A percentile compares a stretch with the other conserved stretches of the same genome.
Evolutionary conservation across 1,140 invertebrate species (phyloP).

Genomic region (Mactra quadrangularis): DNA sequence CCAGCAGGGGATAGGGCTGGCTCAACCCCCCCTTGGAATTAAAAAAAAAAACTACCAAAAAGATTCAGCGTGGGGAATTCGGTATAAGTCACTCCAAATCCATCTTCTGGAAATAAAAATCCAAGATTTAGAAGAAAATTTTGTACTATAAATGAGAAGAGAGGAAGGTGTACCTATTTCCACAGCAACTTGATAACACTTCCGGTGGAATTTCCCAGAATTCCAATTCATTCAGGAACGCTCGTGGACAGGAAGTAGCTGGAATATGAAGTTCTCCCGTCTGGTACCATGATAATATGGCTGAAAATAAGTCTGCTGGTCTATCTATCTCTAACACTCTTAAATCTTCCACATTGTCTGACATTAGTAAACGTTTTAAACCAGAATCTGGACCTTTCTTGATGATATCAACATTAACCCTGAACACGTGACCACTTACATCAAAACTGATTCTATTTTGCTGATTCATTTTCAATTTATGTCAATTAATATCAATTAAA

Average conservation of each 20-base stretch:
- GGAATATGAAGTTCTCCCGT: conserved; percentile 75
- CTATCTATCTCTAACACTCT: conserved; percentile 33
- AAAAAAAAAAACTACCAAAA: too few species aligned
- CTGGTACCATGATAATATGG: conserved; percentile 69
- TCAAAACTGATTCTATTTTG: background rate
- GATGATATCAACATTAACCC: background rate
- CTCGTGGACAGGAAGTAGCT: conserved; percentile 63
- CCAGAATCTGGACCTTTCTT: conserved; percentile 5
- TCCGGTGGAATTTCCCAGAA: conserved; percentile 73
- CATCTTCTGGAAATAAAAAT: too few species aligned
- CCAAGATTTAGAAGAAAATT: too few species aligned
- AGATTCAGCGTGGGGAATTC: too few species aligned
- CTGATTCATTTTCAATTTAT: too few species aligned
- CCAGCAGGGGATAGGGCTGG: too few species aligned
- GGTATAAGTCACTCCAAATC: too few species aligned
- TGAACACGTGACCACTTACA: background rate
- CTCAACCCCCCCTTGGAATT: too few species aligned
- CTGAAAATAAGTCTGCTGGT: conserved; percentile 60
- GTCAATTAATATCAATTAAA: too few species aligned
- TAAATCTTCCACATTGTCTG: background rate
- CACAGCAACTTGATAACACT: conserved; percentile 72
- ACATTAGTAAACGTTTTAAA: background rate
- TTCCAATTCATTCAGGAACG: conserved; percentile 70
- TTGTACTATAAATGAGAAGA: too few species aligned
- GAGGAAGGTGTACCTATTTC: conserved; percentile 67